phyloP scores from a whole-genome alignment of 2,888 invertebrate species.

The Pyralis farinalis region DNA sequence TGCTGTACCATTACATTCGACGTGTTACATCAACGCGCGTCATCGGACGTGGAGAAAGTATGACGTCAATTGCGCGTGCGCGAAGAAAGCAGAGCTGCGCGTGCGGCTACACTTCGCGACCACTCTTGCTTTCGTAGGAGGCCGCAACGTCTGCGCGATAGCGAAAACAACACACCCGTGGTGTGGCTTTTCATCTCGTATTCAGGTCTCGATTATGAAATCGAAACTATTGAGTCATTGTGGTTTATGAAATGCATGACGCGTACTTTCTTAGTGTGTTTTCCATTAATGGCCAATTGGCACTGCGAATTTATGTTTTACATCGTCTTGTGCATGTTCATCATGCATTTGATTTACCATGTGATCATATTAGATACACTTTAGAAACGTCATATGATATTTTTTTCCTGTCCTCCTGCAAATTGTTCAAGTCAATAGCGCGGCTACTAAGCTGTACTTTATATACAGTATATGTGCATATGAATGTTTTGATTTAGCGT shows the following conservation, averaged over 20 bases:
- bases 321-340: no score
- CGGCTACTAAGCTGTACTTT: conserved; percentile 6
- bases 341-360: no score
- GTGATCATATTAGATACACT: no score
- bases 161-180: conserved; percentile 70
- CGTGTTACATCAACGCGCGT: conserved; percentile 64
- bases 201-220: conserved; percentile 72
- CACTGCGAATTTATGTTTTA: no score
- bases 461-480: conserved; percentile 9
- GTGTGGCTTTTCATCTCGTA: conserved; percentile 68
- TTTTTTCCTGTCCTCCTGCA: no score
- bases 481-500: neutral
- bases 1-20: conserved; percentile 48
- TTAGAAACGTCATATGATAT: no score
- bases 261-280: neutral
- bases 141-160: conserved; percentile 70
- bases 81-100: conserved; percentile 75
- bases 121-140: conserved; percentile 73
- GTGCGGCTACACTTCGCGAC: conserved; percentile 45
- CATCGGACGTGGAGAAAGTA: conserved; percentile 66
- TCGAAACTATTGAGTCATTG: conserved; percentile 65
- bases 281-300: no score
- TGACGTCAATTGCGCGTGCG: conserved; percentile 67
- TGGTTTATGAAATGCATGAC: conserved; percentile 33
- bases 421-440: conserved; percentile 10